Evolutionary conservation across 2,113 vertebrate species (phyloP), one percentile per base, ranked within the genome.

Genomic region (Glaucomys volans): DNA sequence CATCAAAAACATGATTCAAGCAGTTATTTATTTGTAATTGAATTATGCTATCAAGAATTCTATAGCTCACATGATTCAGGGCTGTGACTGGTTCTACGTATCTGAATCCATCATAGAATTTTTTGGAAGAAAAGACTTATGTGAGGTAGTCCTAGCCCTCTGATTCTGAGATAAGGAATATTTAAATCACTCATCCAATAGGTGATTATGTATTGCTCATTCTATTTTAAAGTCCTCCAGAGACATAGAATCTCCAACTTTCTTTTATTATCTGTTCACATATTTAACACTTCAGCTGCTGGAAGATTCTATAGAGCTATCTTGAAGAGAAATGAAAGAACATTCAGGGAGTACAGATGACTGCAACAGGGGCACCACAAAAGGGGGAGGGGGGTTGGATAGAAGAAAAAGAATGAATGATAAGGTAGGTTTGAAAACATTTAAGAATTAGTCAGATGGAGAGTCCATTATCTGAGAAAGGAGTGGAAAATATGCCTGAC

Each of bases 31-130:
- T 42, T 88, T 82, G 16, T 4, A 16, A 79, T 90, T 13, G 0
- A 90, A 96, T 90, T 85, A 88, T 86, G 14, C 16, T 62, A 42
- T 83, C 52, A 85, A 66, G n/a, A 92, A 97, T 84, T 71, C 1
- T 5, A 71, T 47, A 71, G 42, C 40, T 95, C 32, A 67, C 9
- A 40, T 95, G 52, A 85, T 85, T 94, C 59, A 69, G 18, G 13
- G 2, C 20, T 92, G 18, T 81, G 59, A n/a, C 18, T 76, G 14
- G 59, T n/a, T 83, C 40, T 40, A 9, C 59, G 44, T 16, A 50
- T 80, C 32, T 95, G 64, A 93, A 84, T 94, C 57, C 71, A 42
- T 89, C 75, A 75, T 1, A 87, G 17, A 96, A 44, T 52, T 37
- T 92, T 90, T 32, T n/a, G 8, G 40, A 52, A 92, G 37, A 85